Percentiles rank a stretch among this genome's conserved stretches.
These are phyloP conservation scores for Diprion similis DNA, from an alignment of 1,140 invertebrate genomes.

Conservation along the genomic window DNA sequence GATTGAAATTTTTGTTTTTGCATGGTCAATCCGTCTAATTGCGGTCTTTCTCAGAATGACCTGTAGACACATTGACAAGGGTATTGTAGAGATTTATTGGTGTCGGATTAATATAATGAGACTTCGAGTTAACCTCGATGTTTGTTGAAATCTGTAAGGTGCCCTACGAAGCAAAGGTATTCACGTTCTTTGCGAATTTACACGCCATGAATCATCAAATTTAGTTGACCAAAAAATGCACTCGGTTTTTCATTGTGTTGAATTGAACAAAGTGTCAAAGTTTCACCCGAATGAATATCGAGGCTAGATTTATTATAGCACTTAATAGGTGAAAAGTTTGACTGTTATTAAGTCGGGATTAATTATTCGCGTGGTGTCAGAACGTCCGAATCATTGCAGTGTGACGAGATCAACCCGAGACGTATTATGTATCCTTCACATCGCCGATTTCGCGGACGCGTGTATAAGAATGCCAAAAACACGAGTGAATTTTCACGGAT, in stretches of 20 bases:
- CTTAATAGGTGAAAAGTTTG: no score
- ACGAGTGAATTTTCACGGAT: no score
- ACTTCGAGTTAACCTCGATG: neutral
- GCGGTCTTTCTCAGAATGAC: neutral
- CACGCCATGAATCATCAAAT: neutral
- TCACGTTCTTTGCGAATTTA: neutral
- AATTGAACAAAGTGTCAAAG: slow-evolving; percentile 8
- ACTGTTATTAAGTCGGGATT: no score
- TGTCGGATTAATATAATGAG: no score
- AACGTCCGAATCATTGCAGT: no score
- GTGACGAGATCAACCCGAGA: no score
- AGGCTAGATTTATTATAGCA: neutral
- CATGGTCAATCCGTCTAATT: neutral
- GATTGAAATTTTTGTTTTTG: neutral
- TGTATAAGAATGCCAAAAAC: no score
- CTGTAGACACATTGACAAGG: neutral
- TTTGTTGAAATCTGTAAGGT: neutral
- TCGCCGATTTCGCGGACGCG: no score
- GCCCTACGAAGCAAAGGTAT: neutral
- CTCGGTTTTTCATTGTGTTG: neutral
- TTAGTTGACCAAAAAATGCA: neutral
- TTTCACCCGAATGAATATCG: neutral
- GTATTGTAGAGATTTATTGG: no score
- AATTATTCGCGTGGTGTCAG: no score
- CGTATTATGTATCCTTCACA: no score